phyloP scores from a whole-genome alignment of 2,797 vertebrate genomes.

The Sebastes nivosus region DNA sequence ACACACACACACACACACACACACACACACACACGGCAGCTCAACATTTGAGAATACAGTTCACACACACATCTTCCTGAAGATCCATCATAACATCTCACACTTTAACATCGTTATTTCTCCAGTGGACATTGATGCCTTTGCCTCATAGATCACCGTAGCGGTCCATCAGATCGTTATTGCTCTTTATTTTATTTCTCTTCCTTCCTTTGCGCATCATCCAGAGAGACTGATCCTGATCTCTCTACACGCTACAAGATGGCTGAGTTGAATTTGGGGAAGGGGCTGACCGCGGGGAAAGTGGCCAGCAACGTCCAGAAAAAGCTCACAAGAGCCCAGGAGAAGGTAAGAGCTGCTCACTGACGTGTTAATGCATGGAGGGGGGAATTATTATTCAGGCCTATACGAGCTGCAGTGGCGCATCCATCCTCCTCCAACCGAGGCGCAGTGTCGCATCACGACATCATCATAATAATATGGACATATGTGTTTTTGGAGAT shows the following conservation, averaged over 20 bases:
- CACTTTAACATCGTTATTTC: conserved; percentile 20
- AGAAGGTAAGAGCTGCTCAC: conserved; percentile 87
- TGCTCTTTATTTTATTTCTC: conserved; percentile 18
- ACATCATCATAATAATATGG: conserved; percentile 18
- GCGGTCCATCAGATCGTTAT: conserved; percentile 63
- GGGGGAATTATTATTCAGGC: conserved; percentile 13
- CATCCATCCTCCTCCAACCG: conserved; percentile 13
- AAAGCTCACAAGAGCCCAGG: conserved; percentile 95
- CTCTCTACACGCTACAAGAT: conserved; percentile 81
- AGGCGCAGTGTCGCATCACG: conserved; percentile 75
- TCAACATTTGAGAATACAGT: conserved; percentile 53
- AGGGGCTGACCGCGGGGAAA: conserved; percentile 95
- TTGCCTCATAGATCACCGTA: conserved; percentile 52
- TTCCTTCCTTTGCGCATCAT: conserved; percentile 47
- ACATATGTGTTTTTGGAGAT: not conserved
- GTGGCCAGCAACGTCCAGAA: conserved; percentile 98
- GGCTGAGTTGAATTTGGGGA: conserved; percentile 97
- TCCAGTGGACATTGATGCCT: conserved; percentile 67
- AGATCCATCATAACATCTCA: conserved; percentile 5
- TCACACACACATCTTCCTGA: conserved; percentile 13
- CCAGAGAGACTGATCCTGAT: conserved; percentile 44
- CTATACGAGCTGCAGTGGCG: conserved; percentile 1
- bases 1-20: conserved; percentile 62
- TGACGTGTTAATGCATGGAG: not conserved
- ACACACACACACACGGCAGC: conserved; percentile 11